Percentiles rank a stretch among this genome's conserved stretches.
These are phyloP conservation scores for Lipophrys pholis DNA, from an alignment of 2,113 vertebrate species.

Conservation along the genomic window DNA sequence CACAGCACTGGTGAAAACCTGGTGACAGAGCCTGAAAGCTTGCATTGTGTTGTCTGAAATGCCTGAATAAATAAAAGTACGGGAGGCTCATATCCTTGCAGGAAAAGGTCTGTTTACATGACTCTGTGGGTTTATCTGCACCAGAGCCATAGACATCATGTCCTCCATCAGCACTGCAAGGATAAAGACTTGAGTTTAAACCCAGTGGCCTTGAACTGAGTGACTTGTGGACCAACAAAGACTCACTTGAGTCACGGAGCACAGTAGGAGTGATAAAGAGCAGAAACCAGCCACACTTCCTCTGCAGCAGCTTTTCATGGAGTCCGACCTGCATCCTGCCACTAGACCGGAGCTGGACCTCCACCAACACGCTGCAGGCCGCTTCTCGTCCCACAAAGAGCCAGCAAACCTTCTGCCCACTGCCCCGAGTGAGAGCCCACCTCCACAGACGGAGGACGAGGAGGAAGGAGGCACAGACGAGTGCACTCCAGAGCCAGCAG, in stretches of 20 bases:
- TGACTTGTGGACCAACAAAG: neutral
- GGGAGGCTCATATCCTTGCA: constrained; percentile 74
- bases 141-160: constrained; percentile 52
- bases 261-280: neutral
- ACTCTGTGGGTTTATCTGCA: constrained; percentile 66
- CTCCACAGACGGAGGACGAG: neutral
- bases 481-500: neutral
- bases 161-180: constrained; percentile 36
- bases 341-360: constrained; percentile 57
- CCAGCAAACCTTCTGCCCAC: constrained; percentile 36
- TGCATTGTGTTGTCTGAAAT: constrained; percentile 70
- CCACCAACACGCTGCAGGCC: constrained; percentile 56
- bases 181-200: constrained; percentile 11
- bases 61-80: constrained; percentile 77
- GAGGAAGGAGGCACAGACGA: neutral
- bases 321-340: constrained; percentile 40
- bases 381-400: constrained; percentile 58
- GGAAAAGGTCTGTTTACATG: constrained; percentile 73
- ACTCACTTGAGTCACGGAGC: neutral
- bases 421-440: constrained; percentile 36
- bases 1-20: too few relatives aligned
- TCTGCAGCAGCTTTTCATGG: constrained; percentile 6
- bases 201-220: constrained; percentile 21
- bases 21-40: constrained; percentile 27
- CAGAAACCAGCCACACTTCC: neutral